Percentiles rank a stretch among this genome's conserved stretches.
These are phyloP conservation scores for Zaprionus inermis DNA, from an alignment of 1,140 invertebrate species.

Conservation along the genomic window DNA sequence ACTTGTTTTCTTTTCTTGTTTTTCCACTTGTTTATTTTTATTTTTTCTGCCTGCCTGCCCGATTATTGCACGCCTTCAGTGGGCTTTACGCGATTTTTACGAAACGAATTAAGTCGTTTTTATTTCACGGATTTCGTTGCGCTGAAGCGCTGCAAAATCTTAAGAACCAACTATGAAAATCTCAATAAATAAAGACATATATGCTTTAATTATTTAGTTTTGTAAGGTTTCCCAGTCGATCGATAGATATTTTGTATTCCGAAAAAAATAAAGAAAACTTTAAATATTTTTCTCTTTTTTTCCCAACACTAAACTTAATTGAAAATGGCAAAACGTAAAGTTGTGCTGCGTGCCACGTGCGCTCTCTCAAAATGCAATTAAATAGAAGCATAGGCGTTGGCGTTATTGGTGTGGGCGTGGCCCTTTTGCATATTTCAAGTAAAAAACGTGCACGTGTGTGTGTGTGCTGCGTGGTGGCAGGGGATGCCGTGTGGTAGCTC, in stretches of 20 bases:
- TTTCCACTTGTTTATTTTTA: conserved; percentile 16
- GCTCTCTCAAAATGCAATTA: conserved; percentile 51
- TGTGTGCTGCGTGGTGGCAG: neutral
- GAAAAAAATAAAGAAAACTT: conserved; percentile 4
- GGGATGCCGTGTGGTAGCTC: conserved; percentile 6
- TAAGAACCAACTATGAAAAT: neutral
- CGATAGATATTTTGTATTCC: neutral
- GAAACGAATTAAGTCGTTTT: neutral
- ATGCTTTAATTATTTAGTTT: too few relatives aligned
- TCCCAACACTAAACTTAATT: conserved; percentile 28
- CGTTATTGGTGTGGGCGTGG: conserved; percentile 11
- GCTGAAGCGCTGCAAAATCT: neutral
- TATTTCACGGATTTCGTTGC: neutral
- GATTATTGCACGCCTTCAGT: neutral
- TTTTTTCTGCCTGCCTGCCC: conserved; percentile 4
- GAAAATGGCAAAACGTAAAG: conserved; percentile 31
- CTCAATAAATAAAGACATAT: too few relatives aligned
- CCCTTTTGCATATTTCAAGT: conserved; percentile 29
- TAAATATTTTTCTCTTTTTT: neutral
- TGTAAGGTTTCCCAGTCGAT: too few relatives aligned
- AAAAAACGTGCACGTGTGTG: conserved; percentile 1
- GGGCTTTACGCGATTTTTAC: neutral
- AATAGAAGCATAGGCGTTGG: conserved; percentile 35
- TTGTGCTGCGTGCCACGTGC: conserved; percentile 32
- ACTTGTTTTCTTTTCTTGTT: conserved; percentile 8